phyloP scores from a whole-genome alignment of 92 coral and sea anemone species.

The Anthopleura xanthogrammica region DNA sequence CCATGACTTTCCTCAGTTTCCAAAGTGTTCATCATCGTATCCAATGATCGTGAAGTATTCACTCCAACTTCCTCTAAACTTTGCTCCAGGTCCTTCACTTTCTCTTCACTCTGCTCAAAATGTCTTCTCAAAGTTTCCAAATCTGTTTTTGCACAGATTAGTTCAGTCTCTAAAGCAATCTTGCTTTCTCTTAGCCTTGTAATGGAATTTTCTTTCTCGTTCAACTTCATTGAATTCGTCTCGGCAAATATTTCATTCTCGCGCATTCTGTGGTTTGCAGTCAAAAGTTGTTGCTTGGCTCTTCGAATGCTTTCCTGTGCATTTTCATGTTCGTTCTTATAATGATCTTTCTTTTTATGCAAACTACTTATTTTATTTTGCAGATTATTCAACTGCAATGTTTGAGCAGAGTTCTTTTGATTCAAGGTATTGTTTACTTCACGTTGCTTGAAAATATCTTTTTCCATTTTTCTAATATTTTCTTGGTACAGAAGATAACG shows the following conservation, averaged over 20 bases:
- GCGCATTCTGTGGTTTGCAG: slow-evolving; percentile 56
- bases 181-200: slow-evolving; percentile 57
- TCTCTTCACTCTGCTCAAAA: slow-evolving; percentile 29
- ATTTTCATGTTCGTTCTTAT: slow-evolving; percentile 54
- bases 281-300: slow-evolving; percentile 60
- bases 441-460: slow-evolving; percentile 59
- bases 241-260: slow-evolving; percentile 56
- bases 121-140: slow-evolving; percentile 46
- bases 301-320: slow-evolving; percentile 51
- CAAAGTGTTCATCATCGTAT: background rate
- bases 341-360: slow-evolving; percentile 59
- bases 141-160: slow-evolving; percentile 49
- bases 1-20: background rate
- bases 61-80: background rate
- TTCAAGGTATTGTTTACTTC: slow-evolving; percentile 55
- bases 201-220: slow-evolving; percentile 48
- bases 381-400: slow-evolving; percentile 53
- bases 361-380: slow-evolving; percentile 55
- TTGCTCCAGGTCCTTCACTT: slow-evolving; percentile 41
- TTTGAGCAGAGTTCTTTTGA: slow-evolving; percentile 59
- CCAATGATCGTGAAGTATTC: background rate
- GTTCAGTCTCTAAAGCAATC: slow-evolving; percentile 61
- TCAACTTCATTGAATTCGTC: slow-evolving; percentile 42
- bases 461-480: slow-evolving; percentile 53
- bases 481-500: slow-evolving; percentile 57